Evolutionary conservation across 2,113 vertebrate species (phyloP).

Genomic region (Gopherus evgoodei): DNA sequence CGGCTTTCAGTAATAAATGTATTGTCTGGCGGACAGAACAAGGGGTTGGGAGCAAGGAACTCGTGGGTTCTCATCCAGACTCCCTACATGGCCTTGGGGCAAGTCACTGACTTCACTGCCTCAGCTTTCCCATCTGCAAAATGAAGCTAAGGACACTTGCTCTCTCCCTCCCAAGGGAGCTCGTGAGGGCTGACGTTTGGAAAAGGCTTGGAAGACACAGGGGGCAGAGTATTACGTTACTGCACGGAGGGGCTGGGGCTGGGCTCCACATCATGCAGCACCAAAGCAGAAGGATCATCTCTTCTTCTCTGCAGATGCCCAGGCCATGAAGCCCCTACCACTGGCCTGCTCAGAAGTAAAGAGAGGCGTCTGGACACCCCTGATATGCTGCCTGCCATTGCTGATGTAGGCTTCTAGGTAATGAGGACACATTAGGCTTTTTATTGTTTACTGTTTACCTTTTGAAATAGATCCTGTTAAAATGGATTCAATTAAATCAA

Average conservation of each 20-base stretch:
- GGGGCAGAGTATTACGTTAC: not conserved
- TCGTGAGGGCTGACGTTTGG: not conserved
- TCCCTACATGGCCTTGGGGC: not conserved
- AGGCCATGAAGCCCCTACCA: not conserved
- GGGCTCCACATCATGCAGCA: not conserved
- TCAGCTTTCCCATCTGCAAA: not conserved
- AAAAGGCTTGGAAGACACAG: not conserved
- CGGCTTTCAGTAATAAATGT: not conserved
- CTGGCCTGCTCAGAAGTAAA: not conserved
- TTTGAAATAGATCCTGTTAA: not conserved
- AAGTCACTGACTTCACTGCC: not conserved
- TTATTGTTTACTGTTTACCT: not conserved
- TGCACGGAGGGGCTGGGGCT: not conserved
- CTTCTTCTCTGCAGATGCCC: not conserved
- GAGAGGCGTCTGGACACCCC: not conserved
- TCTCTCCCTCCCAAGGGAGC: not conserved
- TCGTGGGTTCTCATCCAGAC: not conserved
- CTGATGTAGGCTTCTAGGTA: not conserved
- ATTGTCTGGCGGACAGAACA: not conserved
- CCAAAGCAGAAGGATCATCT: not conserved
- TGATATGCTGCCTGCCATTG: not conserved
- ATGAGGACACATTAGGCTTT: not conserved
- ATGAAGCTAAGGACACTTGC: not conserved
- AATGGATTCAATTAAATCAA: not conserved
- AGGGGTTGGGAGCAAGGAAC: not conserved